Base-by-base conservation (phyloP, 2,113 vertebrate genomes). In the Perca schrenkii region DNA sequence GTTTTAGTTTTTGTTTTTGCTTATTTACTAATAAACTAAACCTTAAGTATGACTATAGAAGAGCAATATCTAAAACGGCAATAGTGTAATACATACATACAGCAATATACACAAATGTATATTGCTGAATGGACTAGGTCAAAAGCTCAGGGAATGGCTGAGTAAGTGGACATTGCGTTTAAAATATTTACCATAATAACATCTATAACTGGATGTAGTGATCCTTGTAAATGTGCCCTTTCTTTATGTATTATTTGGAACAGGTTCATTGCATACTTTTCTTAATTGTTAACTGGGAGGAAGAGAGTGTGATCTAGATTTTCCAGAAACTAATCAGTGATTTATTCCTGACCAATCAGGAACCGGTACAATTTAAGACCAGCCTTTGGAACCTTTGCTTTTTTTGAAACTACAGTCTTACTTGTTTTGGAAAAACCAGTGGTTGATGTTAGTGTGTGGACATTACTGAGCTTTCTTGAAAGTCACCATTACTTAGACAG, bases 351-450 rank as follows among this genome's bases (percentile, higher is more conserved):
- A 52, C 22, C 25, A 12, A 34, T 17, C 65, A 52, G 28, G 25
- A 68, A 34, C 16, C 4, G 1, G 28, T 12, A 52, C 6, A n/a
- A 40, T 17, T 36, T 34, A 61, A 34, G 8, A 61, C 31, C 34
- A 16, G 58, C 36, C 58, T 4, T 17, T 61, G 58, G 12, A 43
- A 43, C 40, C 40, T 43, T 43, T 57, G 22, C n/a, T 12, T 14
- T 12, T 31, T 68, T 36, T 34, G 10, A 52, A 25, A 34, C 21
- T 21, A 6, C 17, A 34, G 14, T 65, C 28, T 13, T 43, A 54
- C 60, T 56, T 63, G 25, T 74, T 50, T 43, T 63, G 21, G 11
- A 21, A 28, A 22, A 79, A 54, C 43, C 31, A 62, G 34, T 62
- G 7, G 14, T 14, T 66, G 21, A 74, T 74, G 19, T n/a, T 28